A percentile compares a stretch with the other conserved stretches of the same genome.
phyloP scores from a whole-genome alignment of 2,888 invertebrate genomes.

The Itoplectis maculator region DNA sequence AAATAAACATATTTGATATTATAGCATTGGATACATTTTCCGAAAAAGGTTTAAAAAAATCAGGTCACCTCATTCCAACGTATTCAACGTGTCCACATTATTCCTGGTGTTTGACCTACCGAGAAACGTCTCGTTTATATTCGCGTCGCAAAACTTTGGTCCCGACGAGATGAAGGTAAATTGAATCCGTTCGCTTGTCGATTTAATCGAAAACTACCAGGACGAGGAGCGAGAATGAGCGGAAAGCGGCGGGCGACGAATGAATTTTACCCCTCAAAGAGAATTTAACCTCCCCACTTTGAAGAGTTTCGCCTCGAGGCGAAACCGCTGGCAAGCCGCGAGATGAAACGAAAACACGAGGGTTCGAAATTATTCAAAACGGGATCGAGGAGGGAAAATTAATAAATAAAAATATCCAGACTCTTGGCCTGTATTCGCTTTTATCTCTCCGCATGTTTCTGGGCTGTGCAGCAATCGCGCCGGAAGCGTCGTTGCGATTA shows the following conservation, averaged over 20 bases:
- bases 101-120: too few species aligned
- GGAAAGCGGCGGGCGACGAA: background rate
- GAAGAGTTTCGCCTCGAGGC: background rate
- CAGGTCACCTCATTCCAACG: too few species aligned
- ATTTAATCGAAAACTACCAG: background rate
- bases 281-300: background rate
- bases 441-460: background rate
- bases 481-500: conserved; percentile 14
- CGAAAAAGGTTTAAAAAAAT: too few species aligned
- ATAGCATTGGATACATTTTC: too few species aligned
- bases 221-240: background rate
- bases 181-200: background rate
- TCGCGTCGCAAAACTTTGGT: background rate
- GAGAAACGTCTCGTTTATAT: too few species aligned
- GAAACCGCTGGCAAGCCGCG: background rate
- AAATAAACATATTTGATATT: too few species aligned
- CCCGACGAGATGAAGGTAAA: background rate
- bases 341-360: conserved; percentile 39
- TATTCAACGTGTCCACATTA: too few species aligned
- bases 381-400: background rate
- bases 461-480: background rate
- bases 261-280: background rate
- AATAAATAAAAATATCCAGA: conserved; percentile 21
- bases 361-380: background rate
- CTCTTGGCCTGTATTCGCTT: background rate